Conservation (phyloP, 1,140 invertebrate genomes). For the Musca domestica region DNA sequence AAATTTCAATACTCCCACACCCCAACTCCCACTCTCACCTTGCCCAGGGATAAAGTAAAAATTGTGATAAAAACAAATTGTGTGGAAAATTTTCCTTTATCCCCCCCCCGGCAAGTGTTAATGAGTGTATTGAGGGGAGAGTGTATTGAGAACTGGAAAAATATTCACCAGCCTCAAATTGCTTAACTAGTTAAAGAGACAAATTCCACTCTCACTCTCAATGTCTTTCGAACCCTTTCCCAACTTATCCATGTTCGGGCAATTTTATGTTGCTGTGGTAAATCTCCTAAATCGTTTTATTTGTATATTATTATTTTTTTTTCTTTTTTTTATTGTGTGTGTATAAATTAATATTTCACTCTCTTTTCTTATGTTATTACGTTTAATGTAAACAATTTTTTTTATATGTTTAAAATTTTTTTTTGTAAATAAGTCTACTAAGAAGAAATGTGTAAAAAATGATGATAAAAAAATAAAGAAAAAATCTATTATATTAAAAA, state of each 20-base stretch:
- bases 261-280: no score
- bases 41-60: background rate
- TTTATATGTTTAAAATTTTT: slow-evolving; percentile 17
- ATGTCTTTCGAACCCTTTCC: no score
- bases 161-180: no score
- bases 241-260: no score
- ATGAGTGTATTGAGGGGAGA: no score
- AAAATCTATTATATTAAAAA: slow-evolving; percentile 4
- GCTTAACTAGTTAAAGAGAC: no score
- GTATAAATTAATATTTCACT: slow-evolving; percentile 13
- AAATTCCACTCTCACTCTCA: no score
- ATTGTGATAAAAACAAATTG: slow-evolving; percentile 1
- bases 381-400: slow-evolving; percentile 13
- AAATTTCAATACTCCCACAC: background rate
- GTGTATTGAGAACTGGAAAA: no score
- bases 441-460: slow-evolving; percentile 20
- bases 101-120: no score
- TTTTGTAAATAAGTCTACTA: slow-evolving; percentile 23
- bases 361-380: slow-evolving; percentile 15
- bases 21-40: background rate
- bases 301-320: slow-evolving; percentile 1
- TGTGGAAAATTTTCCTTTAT: no score
- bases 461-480: slow-evolving; percentile 11
- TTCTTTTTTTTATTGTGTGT: slow-evolving; percentile 3
- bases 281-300: no score